A percentile compares a stretch with the other conserved stretches of the same genome.
These are phyloP conservation scores for Enhydra lutris DNA, from an alignment of 2,113 vertebrate genomes.

Conservation along the genomic window DNA sequence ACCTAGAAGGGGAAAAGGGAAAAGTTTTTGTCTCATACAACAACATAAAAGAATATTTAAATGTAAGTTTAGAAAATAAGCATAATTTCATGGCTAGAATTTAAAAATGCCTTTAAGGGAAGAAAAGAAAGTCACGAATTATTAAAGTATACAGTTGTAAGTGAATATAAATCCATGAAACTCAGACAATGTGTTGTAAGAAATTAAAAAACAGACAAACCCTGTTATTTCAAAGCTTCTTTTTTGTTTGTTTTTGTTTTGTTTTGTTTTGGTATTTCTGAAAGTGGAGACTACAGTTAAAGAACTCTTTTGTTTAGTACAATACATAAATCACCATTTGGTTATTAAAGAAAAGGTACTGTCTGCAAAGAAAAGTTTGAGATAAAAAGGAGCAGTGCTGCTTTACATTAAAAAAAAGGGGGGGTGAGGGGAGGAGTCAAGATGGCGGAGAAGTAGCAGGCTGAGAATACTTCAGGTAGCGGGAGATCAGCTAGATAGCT, in stretches of 20 bases:
- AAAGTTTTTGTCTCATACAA: background rate
- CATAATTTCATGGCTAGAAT: background rate
- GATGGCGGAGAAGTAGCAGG: too few relatives aligned
- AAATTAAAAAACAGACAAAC: background rate
- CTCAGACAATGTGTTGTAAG: background rate
- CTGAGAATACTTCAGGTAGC: too few relatives aligned
- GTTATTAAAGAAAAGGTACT: constrained; percentile 36
- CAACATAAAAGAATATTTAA: background rate
- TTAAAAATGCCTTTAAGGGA: background rate
- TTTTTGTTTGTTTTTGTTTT: too few relatives aligned
- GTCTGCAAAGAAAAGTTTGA: background rate
- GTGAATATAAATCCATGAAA: background rate
- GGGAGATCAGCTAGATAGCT: too few relatives aligned
- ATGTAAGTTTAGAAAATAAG: background rate
- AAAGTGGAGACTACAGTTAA: background rate
- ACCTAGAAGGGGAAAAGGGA: background rate
- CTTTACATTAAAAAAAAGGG: background rate
- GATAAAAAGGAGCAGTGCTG: background rate
- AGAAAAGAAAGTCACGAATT: background rate
- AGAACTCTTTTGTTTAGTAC: constrained; percentile 3
- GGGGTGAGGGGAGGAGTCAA: background rate
- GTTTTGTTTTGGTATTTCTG: background rate
- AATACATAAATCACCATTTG: background rate
- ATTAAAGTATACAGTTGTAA: background rate
- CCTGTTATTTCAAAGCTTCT: background rate